phyloP scores from a whole-genome alignment of 2,888 invertebrate genomes.

The Galerucella pusilla region DNA sequence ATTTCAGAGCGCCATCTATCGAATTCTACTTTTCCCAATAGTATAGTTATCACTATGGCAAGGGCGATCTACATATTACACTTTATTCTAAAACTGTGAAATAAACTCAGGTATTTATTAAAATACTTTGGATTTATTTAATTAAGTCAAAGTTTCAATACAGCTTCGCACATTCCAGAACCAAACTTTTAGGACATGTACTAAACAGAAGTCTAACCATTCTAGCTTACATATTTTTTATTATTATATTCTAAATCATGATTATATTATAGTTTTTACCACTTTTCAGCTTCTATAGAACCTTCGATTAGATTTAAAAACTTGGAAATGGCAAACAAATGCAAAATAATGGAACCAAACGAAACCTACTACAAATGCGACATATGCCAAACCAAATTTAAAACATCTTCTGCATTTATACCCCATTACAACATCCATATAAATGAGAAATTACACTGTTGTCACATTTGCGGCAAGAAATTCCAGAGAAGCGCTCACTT shows the following conservation, averaged over 20 bases:
- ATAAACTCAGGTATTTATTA: no score
- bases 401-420: constrained; percentile 60
- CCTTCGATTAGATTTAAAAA: constrained; percentile 48
- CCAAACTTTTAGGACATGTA: no score
- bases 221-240: no score
- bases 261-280: not conserved
- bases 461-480: constrained; percentile 68
- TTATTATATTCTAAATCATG: not conserved
- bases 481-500: constrained; percentile 68
- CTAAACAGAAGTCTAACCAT: no score
- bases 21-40: no score
- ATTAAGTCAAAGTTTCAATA: no score
- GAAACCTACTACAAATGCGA: constrained; percentile 62
- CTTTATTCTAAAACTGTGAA: no score
- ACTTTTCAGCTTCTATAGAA: constrained; percentile 11
- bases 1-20: no score
- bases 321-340: constrained; percentile 52
- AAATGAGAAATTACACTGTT: constrained; percentile 64
- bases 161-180: no score
- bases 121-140: no score
- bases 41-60: no score
- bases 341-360: constrained; percentile 52
- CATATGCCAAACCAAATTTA: constrained; percentile 62
- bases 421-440: constrained; percentile 67
- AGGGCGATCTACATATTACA: no score